These are phyloP conservation scores for Sebastes iracundus DNA, from an alignment of 2,797 vertebrate genomes.

Conservation along the genomic window DNA sequence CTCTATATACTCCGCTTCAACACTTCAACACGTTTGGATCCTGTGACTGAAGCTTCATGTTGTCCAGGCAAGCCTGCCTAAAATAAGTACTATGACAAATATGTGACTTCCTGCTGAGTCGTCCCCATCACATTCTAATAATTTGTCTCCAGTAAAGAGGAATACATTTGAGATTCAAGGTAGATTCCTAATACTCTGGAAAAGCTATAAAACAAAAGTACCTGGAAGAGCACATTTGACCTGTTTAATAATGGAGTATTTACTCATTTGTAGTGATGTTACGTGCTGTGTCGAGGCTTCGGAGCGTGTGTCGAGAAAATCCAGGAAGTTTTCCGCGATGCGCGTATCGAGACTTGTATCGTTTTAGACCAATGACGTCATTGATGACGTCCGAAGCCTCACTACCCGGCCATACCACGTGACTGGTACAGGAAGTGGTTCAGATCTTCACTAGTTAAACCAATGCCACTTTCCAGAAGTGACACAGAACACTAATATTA, in stretches of 20 bases:
- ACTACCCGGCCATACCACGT: accelerated
- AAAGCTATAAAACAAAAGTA: not conserved
- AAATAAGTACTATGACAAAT: not conserved
- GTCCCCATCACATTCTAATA: not conserved
- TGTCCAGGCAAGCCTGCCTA: not conserved
- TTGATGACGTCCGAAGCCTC: too few relatives aligned
- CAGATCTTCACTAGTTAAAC: too few relatives aligned
- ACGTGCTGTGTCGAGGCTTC: too few relatives aligned
- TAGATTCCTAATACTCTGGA: not conserved
- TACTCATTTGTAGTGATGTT: not conserved
- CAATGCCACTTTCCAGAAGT: too few relatives aligned
- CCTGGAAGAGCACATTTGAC: not conserved
- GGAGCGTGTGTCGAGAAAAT: too few relatives aligned
- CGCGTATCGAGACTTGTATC: too few relatives aligned
- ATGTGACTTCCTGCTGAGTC: too few relatives aligned
- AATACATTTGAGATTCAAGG: not conserved
- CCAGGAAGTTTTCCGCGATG: too few relatives aligned
- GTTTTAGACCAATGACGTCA: too few relatives aligned
- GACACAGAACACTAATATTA: too few relatives aligned
- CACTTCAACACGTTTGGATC: not conserved
- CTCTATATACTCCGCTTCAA: not conserved
- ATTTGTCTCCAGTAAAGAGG: not conserved
- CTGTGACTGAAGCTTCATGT: not conserved
- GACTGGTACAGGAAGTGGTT: too few relatives aligned
- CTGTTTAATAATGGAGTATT: not conserved